Evolutionary conservation across 2,113 vertebrate species (phyloP).

Genomic region (Dolichallabes microphthalmus): DNA sequence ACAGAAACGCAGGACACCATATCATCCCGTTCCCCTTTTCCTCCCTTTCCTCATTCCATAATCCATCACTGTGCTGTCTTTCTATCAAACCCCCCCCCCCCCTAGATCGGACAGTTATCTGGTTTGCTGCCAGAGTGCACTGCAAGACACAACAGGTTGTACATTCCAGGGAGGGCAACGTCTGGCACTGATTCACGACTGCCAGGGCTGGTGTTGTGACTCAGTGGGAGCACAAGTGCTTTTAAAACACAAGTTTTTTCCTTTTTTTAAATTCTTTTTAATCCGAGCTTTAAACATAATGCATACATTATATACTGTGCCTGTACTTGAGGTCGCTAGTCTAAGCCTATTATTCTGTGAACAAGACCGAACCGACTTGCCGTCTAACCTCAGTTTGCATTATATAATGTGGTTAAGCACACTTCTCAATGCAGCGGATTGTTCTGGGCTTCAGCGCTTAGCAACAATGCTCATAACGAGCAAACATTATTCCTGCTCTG

Average conservation of each 20-base stretch:
- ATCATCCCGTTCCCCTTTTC: neutral
- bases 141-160: slow-evolving; percentile 71
- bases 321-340: neutral
- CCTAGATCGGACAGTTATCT: slow-evolving; percentile 57
- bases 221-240: neutral
- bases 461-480: slow-evolving; percentile 11
- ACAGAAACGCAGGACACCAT: slow-evolving; percentile 11
- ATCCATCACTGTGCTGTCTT: neutral
- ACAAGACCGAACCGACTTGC: neutral
- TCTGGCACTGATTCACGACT: slow-evolving; percentile 55
- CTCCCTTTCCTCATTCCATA: slow-evolving; percentile 11
- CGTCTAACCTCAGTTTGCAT: neutral
- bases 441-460: slow-evolving; percentile 17
- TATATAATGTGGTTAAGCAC: neutral
- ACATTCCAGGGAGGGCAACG: slow-evolving; percentile 65
- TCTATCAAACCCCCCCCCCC: neutral
- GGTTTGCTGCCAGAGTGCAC: slow-evolving; percentile 62
- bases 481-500: slow-evolving; percentile 7
- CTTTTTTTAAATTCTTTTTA: no score
- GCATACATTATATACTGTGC: neutral
- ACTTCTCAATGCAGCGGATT: neutral
- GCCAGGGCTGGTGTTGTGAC: neutral
- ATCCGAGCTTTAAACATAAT: neutral
- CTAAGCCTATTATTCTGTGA: neutral
- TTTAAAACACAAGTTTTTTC: neutral